Evolutionary conservation across 2,113 vertebrate species (phyloP).

Genomic region (Dendropsophus ebraccatus): DNA sequence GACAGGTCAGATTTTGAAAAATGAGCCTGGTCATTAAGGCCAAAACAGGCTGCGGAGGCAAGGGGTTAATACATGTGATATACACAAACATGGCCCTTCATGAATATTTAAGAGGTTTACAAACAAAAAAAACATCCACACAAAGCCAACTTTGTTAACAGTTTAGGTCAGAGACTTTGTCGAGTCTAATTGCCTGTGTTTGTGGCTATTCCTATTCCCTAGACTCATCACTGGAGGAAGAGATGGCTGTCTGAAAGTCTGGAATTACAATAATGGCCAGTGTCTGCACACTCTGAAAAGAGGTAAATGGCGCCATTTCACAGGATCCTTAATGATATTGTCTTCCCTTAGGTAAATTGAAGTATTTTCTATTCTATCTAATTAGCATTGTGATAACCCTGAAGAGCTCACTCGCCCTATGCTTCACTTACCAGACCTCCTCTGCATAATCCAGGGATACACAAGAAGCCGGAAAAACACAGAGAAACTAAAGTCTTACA

Average conservation of each 20-base stretch:
- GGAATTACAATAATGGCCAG: conserved; percentile 74
- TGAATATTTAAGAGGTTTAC: background rate
- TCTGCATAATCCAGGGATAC: background rate
- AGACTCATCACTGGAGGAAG: conserved; percentile 76
- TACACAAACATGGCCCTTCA: too few relatives aligned
- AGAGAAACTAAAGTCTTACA: background rate
- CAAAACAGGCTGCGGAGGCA: too few relatives aligned
- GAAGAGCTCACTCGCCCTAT: background rate
- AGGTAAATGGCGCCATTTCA: conserved; percentile 54
- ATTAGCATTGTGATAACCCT: background rate
- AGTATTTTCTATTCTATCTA: background rate
- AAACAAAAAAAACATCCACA: background rate
- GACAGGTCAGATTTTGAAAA: too few relatives aligned
- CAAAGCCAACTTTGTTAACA: background rate
- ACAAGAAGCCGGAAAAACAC: background rate
- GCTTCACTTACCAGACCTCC: background rate
- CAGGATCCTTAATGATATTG: background rate
- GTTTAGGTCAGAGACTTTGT: background rate
- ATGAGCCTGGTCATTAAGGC: too few relatives aligned
- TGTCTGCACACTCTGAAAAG: conserved; percentile 72
- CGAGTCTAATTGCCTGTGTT: background rate
- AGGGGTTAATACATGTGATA: too few relatives aligned
- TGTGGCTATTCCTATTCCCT: background rate
- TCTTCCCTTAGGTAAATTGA: background rate
- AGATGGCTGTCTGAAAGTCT: conserved; percentile 75